A percentile compares a stretch with the other conserved stretches of the same genome.
phyloP scores from a whole-genome alignment of 2,113 vertebrate genomes.

The Nipponia nippon region DNA sequence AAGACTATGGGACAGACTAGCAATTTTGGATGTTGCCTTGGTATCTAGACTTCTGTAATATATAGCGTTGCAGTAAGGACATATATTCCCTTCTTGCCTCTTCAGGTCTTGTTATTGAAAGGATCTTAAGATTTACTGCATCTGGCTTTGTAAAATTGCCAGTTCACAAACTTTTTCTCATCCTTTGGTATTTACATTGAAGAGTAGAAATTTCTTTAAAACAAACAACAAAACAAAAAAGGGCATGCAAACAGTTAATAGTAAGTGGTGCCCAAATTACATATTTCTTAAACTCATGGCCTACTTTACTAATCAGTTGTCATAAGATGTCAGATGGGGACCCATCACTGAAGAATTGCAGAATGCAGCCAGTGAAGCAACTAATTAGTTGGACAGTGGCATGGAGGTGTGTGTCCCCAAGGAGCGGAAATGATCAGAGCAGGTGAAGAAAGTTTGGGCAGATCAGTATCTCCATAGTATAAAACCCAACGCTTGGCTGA shows the following conservation, averaged over 20 bases:
- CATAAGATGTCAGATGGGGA: conserved; percentile 72
- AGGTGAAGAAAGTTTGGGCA: conserved; percentile 69
- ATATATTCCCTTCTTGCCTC: background rate
- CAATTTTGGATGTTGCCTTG: conserved; percentile 10
- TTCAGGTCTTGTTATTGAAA: background rate
- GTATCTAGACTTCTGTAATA: background rate
- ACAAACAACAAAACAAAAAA: background rate
- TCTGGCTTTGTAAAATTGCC: background rate
- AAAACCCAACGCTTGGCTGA: conserved; percentile 41
- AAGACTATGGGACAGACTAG: background rate
- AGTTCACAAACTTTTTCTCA: background rate
- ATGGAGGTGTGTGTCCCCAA: conserved; percentile 67
- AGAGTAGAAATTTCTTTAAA: background rate
- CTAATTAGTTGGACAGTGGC: conserved; percentile 75
- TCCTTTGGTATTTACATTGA: background rate
- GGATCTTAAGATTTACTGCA: background rate
- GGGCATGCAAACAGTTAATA: conserved; percentile 62
- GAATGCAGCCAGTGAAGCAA: conserved; percentile 71
- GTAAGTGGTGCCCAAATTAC: conserved; percentile 52
- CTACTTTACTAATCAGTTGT: conserved; percentile 77
- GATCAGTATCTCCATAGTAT: conserved; percentile 18
- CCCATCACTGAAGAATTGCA: conserved; percentile 68
- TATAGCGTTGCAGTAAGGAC: background rate
- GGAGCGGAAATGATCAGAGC: conserved; percentile 57
- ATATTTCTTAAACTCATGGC: conserved; percentile 67